Conservation (phyloP, 2,888 invertebrate genomes). For the Limenitis arthemis region DNA sequence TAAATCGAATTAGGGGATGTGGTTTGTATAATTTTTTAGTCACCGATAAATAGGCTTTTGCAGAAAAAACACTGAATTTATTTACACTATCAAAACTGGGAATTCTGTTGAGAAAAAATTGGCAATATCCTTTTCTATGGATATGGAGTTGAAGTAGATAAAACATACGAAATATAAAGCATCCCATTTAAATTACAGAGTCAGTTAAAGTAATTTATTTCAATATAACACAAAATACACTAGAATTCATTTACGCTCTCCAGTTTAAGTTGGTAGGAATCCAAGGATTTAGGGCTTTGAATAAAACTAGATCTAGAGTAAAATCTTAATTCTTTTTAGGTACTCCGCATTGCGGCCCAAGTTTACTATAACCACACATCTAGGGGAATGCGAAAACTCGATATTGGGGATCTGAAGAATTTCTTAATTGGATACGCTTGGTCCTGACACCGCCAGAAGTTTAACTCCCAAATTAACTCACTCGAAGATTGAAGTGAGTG, state of each 20-base stretch:
- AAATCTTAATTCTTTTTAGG: conserved; percentile 20
- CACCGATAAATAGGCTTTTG: not conserved
- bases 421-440: conserved; percentile 28
- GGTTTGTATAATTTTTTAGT: not conserved
- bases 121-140: too few relatives aligned
- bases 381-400: conserved; percentile 9
- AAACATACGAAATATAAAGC: too few relatives aligned
- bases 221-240: conserved; percentile 13
- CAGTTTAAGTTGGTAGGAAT: conserved; percentile 22
- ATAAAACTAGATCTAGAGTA: conserved; percentile 16
- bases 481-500: conserved; percentile 28
- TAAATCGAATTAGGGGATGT: conserved; percentile 2
- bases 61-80: too few relatives aligned
- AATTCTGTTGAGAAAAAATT: too few relatives aligned
- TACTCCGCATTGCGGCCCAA: conserved; percentile 18
- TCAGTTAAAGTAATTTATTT: conserved; percentile 1
- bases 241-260: conserved; percentile 16
- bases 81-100: too few relatives aligned
- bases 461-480: conserved; percentile 31
- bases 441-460: conserved; percentile 26
- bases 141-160: too few relatives aligned
- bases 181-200: too few relatives aligned
- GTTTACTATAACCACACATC: conserved; percentile 9
- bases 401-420: conserved; percentile 25
- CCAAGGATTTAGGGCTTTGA: conserved; percentile 23